Evolutionary conservation across 2,888 invertebrate genomes (phyloP).

Genomic region (Crematogaster levior): DNA sequence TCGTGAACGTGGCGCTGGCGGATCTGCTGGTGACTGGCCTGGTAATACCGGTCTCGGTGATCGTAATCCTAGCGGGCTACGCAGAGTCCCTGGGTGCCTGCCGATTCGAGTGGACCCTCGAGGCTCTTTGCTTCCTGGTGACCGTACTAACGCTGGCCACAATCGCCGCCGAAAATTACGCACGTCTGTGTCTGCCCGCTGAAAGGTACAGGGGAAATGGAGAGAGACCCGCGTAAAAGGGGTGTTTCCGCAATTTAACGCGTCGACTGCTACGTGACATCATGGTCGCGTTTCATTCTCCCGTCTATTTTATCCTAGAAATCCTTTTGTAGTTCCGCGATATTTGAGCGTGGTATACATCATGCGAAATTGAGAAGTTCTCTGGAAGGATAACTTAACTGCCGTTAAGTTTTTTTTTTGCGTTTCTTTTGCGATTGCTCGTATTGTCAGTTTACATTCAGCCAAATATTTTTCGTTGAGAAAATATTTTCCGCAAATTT

Average conservation of each 20-base stretch:
- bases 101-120: slow-evolving; percentile 89
- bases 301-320: slow-evolving; percentile 26
- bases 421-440: background rate
- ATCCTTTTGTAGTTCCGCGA: slow-evolving; percentile 22
- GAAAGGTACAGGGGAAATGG: slow-evolving; percentile 82
- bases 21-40: slow-evolving; percentile 90
- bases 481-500: background rate
- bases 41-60: slow-evolving; percentile 90
- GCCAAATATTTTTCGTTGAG: background rate
- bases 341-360: slow-evolving; percentile 21
- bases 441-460: background rate
- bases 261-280: slow-evolving; percentile 41
- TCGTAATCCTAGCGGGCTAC: slow-evolving; percentile 90
- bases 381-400: background rate
- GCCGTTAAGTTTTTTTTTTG: background rate
- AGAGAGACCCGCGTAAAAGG: slow-evolving; percentile 36
- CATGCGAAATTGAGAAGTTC: slow-evolving; percentile 8
- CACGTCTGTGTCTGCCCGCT: slow-evolving; percentile 88
- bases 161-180: slow-evolving; percentile 90
- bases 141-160: slow-evolving; percentile 88
- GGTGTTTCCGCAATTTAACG: slow-evolving; percentile 47
- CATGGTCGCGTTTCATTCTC: slow-evolving; percentile 33
- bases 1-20: slow-evolving; percentile 90
- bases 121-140: slow-evolving; percentile 89
- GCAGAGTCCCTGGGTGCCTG: slow-evolving; percentile 88